Percentiles rank a stretch among this genome's conserved stretches.
Evolutionary conservation across 2,113 vertebrate genomes (phyloP).

Genomic region (Ascaphus truei): DNA sequence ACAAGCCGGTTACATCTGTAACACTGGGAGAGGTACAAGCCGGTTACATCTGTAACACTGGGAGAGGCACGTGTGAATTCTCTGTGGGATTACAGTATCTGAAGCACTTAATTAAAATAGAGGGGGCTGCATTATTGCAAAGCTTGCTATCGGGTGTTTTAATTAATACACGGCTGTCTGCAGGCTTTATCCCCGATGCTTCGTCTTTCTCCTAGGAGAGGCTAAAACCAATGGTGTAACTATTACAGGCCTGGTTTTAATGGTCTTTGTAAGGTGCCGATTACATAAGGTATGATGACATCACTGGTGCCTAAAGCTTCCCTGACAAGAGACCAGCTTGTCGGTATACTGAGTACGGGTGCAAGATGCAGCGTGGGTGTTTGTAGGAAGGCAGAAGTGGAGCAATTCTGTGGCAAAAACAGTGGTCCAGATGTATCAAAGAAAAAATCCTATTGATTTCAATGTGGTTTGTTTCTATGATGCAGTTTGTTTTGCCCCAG

Average conservation of each 20-base stretch:
- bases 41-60: constrained; percentile 17
- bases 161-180: constrained; percentile 30
- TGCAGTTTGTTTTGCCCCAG: too few species aligned
- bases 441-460: too few species aligned
- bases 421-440: too few species aligned
- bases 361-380: background rate
- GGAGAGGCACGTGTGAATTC: constrained; percentile 26
- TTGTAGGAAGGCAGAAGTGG: too few species aligned
- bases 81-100: constrained; percentile 35
- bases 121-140: constrained; percentile 33
- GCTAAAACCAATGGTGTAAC: background rate
- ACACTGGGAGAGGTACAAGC: too few species aligned
- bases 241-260: background rate
- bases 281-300: background rate
- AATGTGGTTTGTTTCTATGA: too few species aligned
- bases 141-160: constrained; percentile 33
- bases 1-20: too few species aligned
- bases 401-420: too few species aligned
- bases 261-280: background rate
- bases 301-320: background rate
- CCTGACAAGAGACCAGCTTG: background rate
- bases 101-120: constrained; percentile 39
- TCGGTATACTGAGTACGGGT: background rate
- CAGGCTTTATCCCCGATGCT: constrained; percentile 30
- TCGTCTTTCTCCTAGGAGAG: constrained; percentile 10